Evolutionary conservation across 1,140 invertebrate species (phyloP).

Genomic region (Calliopsis andreniformis): DNA sequence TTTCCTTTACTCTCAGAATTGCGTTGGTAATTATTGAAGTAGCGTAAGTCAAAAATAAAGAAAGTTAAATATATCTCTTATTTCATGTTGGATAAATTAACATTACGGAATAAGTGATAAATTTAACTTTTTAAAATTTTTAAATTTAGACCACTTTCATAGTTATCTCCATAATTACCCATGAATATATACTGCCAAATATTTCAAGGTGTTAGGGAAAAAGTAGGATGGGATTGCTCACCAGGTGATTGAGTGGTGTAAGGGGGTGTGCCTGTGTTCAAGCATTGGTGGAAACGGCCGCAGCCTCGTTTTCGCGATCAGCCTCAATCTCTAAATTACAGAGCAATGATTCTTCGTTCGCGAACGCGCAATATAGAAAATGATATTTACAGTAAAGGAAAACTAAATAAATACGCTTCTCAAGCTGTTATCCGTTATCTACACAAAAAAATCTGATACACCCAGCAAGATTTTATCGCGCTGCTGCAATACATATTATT

Average conservation of each 20-base stretch:
- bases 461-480: slow-evolving; percentile 36
- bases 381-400: not conserved
- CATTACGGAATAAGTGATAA: not conserved
- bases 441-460: slow-evolving; percentile 27
- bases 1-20: too few species aligned
- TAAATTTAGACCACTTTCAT: too few species aligned
- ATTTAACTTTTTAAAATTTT: too few species aligned
- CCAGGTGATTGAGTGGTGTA: slow-evolving; percentile 32
- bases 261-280: slow-evolving; percentile 50
- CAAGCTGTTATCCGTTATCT: not conserved
- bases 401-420: not conserved
- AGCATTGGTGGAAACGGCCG: slow-evolving; percentile 54
- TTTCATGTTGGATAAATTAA: not conserved
- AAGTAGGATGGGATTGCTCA: slow-evolving; percentile 54
- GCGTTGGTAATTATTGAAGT: too few species aligned
- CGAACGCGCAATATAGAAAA: not conserved
- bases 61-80: too few species aligned
- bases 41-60: too few species aligned
- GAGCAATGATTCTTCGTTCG: slow-evolving; percentile 40
- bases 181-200: too few species aligned
- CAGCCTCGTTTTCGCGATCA: slow-evolving; percentile 58
- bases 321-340: slow-evolving; percentile 66
- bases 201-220: not conserved
- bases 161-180: too few species aligned
- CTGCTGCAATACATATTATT: slow-evolving; percentile 36